Evolutionary conservation across 2,888 invertebrate genomes (phyloP).

Genomic region (Yponomeuta plumbellus): DNA sequence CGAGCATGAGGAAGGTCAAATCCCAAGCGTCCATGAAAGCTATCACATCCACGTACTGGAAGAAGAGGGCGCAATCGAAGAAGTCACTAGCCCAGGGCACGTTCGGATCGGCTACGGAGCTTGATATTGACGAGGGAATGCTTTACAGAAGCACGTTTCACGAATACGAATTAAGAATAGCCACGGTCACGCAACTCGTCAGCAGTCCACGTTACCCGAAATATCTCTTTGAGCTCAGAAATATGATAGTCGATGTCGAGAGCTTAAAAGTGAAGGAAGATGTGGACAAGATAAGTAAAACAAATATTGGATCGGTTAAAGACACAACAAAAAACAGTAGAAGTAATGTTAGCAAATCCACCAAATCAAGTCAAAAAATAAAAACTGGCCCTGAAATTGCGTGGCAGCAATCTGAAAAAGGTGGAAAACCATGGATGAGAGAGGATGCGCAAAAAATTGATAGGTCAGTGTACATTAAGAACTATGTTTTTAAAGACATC

Average conservation of each 20-base stretch:
- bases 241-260: not conserved
- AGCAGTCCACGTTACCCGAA: not conserved
- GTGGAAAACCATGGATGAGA: not conserved
- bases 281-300: not conserved
- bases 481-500: too few species aligned
- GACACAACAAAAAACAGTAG: not conserved
- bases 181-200: not conserved
- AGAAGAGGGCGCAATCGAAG: not conserved
- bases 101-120: not conserved
- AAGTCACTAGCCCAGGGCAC: not conserved
- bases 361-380: not conserved
- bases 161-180: slow-evolving; percentile 9
- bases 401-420: not conserved
- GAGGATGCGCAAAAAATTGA: not conserved
- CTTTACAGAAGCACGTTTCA: slow-evolving; percentile 29
- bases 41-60: not conserved
- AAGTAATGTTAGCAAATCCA: not conserved
- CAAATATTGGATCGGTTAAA: not conserved
- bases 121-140: not conserved
- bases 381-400: not conserved
- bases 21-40: not conserved
- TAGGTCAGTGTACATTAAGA: not conserved
- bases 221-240: slow-evolving; percentile 1
- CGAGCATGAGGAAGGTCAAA: not conserved
- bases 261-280: not conserved